These are phyloP conservation scores for Lepilemur ruficaudatus DNA, from an alignment of 2,797 vertebrate genomes.

Conservation along the genomic window DNA sequence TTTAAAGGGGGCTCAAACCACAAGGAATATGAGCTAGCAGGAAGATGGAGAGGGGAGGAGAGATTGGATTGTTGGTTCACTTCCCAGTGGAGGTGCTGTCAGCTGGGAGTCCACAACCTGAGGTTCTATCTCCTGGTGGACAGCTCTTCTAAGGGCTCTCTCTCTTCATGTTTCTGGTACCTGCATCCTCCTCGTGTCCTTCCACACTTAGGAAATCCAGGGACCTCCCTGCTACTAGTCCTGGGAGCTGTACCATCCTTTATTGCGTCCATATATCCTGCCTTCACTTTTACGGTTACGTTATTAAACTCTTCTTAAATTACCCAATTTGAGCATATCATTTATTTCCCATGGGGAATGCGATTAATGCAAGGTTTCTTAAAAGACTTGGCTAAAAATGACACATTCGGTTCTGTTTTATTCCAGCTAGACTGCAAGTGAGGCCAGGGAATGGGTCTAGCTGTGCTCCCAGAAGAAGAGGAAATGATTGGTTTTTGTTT, in stretches of 20 bases:
- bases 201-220: not conserved
- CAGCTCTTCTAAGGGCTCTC: not conserved
- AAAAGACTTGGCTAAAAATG: not conserved
- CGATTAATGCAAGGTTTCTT: not conserved
- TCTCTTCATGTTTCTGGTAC: not conserved
- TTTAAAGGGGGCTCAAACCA: not conserved
- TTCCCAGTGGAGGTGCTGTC: too few relatives aligned
- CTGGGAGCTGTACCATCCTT: not conserved
- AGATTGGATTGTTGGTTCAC: not conserved
- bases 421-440: not conserved
- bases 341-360: not conserved
- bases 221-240: not conserved
- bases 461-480: not conserved
- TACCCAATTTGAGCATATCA: not conserved
- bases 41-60: not conserved
- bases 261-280: not conserved
- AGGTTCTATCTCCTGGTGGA: not conserved
- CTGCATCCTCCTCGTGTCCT: not conserved
- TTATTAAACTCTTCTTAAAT: not conserved
- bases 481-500: not conserved
- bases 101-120: not conserved
- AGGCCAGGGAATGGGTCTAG: not conserved
- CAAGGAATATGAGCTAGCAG: not conserved
- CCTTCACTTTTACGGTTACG: not conserved
- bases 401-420: not conserved